A percentile compares a stretch with the other conserved stretches of the same genome.
These are phyloP conservation scores for Neopelma chrysocephalum DNA, from an alignment of 2,797 vertebrate species.

Conservation along the genomic window DNA sequence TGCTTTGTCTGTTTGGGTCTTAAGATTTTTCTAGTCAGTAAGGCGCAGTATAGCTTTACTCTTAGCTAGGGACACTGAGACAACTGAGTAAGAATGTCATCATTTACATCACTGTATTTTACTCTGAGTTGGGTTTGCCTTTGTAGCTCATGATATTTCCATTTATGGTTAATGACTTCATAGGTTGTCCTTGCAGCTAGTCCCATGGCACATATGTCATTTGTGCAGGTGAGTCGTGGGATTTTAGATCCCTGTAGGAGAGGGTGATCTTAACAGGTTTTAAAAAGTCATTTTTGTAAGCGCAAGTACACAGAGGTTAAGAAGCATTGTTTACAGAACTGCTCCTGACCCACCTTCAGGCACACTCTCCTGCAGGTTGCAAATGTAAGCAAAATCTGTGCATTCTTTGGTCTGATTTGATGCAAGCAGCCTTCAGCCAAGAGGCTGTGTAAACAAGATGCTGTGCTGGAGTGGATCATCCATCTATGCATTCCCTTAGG, in stretches of 20 bases:
- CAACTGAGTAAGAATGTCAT: neutral
- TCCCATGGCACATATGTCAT: accelerated
- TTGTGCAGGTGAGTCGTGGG: neutral
- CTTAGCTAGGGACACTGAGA: neutral
- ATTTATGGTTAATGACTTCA: neutral
- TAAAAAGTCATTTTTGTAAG: neutral
- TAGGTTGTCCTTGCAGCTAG: neutral
- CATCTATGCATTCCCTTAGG: neutral
- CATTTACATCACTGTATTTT: neutral
- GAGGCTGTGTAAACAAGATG: neutral
- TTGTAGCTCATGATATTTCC: neutral
- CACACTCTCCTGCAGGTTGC: neutral
- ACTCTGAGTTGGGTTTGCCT: neutral
- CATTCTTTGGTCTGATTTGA: neutral
- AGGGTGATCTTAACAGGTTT: neutral
- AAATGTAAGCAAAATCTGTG: neutral
- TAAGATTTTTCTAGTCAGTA: neutral
- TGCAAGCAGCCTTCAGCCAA: neutral
- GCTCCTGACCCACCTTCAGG: neutral
- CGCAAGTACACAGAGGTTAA: neutral
- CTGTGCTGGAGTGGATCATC: neutral
- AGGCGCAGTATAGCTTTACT: neutral
- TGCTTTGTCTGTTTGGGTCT: neutral
- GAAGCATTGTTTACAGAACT: neutral
- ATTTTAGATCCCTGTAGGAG: neutral